Evolutionary conservation across 2,797 vertebrate species (phyloP), one percentile per base, ranked within the genome.

Genomic region (Apodemus agrarius): DNA sequence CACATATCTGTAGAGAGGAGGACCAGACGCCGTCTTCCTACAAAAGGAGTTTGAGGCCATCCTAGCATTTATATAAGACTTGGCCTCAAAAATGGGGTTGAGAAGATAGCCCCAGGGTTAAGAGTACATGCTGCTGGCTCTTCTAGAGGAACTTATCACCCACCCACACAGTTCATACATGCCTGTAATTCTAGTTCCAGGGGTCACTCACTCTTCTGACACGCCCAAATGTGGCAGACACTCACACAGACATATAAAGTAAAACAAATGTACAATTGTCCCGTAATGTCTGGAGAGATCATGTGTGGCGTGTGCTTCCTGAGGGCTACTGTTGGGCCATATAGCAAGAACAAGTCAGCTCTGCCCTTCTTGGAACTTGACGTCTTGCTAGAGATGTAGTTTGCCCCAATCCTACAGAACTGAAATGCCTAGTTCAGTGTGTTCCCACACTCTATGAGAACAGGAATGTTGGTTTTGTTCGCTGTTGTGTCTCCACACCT

Each of bases 351-450:
- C 24, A 49, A 59, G 21, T n/a, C 69, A 57, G 52, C 22, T 69
- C 37, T 11, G 2, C 6, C 13, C 59, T 78, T 92, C 16, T 75
- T 86, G 57, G 43, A 89, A 75, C 46, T 88, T 54, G 40, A 61
- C 81, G 17, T 89, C 61, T 92, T 91, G 22, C 63, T 83, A 40
- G 26, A 57, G 67, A 59, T 75, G n/a, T 29, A 79, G 34, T 79
- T 57, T 82, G 11, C 31, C 79, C 81, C 87, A 31, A 92, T 93
- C 86, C 49, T 80, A 31, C 11, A 65, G 78, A 92, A 54, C 34
- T 46, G 40, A 57, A 52, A 69, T 65, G 31, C 85, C n/a, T 57
- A 46, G 1, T 82, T 90, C 75, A 59, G 17, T 69, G 16, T 40
- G 61, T 88, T 37, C 31, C 21, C 40, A 67, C 0, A 14, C 9